A percentile compares a stretch with the other conserved stretches of the same genome.
phyloP scores from a whole-genome alignment of 2,888 invertebrate genomes.

The Prosapia bicincta region DNA sequence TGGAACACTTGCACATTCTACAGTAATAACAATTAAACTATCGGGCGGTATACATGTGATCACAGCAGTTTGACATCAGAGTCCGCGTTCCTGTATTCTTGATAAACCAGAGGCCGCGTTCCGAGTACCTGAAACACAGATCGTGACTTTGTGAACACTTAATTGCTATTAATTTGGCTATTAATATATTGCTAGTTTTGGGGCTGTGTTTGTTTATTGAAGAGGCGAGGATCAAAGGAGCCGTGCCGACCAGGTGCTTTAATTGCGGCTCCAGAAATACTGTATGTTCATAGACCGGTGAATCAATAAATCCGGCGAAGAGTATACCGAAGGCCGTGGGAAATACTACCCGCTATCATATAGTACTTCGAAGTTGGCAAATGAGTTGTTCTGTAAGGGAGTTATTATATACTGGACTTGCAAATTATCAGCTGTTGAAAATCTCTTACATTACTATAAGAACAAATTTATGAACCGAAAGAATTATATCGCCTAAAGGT shows the following conservation, averaged over 20 bases:
- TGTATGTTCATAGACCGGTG: slow-evolving; percentile 15
- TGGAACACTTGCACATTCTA: not conserved
- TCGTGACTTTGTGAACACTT: slow-evolving; percentile 15
- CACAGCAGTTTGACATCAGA: not conserved
- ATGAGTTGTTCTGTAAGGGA: not conserved
- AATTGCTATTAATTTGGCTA: slow-evolving; percentile 26
- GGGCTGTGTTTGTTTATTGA: not conserved
- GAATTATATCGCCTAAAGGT: too few relatives aligned
- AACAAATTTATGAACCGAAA: too few relatives aligned
- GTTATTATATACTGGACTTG: too few relatives aligned
- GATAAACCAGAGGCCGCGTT: slow-evolving; percentile 6
- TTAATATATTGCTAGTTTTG: slow-evolving; percentile 20
- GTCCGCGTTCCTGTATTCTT: too few relatives aligned
- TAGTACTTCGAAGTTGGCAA: not conserved
- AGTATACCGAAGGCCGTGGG: not conserved
- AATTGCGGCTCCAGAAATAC: slow-evolving; percentile 13
- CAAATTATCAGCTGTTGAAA: too few relatives aligned
- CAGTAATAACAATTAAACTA: not conserved
- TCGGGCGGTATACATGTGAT: not conserved
- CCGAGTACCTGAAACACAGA: slow-evolving; percentile 21
- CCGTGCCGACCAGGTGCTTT: slow-evolving; percentile 2
- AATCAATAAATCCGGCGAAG: not conserved
- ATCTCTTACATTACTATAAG: too few relatives aligned
- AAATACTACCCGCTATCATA: not conserved
- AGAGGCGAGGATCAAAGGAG: not conserved